Conservation (phyloP, 37 sponge, comb jelly and placozoan species). For the Lycopodina hypogea region DNA sequence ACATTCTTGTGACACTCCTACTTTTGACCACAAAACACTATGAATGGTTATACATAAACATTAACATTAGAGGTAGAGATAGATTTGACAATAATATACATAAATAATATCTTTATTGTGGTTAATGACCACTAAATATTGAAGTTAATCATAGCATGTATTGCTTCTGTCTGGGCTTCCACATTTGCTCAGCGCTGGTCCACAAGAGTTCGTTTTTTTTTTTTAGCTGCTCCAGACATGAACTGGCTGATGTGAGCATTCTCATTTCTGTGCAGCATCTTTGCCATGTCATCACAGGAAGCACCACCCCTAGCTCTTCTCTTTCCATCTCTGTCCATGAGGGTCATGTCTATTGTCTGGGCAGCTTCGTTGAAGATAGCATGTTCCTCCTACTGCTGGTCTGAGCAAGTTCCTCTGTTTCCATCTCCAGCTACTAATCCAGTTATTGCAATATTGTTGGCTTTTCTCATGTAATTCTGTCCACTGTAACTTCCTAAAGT, state of each 20-base stretch:
- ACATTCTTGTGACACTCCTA: too few relatives aligned
- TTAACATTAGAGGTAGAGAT: too few relatives aligned
- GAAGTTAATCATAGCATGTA: too few relatives aligned
- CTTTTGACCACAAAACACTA: too few relatives aligned
- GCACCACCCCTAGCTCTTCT: slow-evolving; percentile 30
- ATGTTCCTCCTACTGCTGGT: slow-evolving; percentile 86
- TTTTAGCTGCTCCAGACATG: slow-evolving; percentile 80
- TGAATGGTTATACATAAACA: too few relatives aligned
- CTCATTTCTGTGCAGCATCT: slow-evolving; percentile 70
- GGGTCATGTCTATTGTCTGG: slow-evolving; percentile 54
- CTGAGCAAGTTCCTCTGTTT: slow-evolving; percentile 49
- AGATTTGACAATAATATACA: too few relatives aligned
- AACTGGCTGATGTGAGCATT: slow-evolving; percentile 77
- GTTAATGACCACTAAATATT: too few relatives aligned
- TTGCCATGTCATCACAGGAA: slow-evolving; percentile 57
- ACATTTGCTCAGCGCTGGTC: slow-evolving; percentile 67
- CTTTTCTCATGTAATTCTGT: slow-evolving; percentile 66
- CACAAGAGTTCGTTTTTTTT: slow-evolving; percentile 55
- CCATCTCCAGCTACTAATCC: slow-evolving; percentile 83
- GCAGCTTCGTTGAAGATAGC: slow-evolving; percentile 62
- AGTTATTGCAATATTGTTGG: slow-evolving; percentile 72
- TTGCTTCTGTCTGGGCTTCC: slow-evolving; percentile 70
- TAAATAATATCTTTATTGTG: too few relatives aligned
- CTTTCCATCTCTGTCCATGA: slow-evolving; percentile 27
- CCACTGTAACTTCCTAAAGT: slow-evolving; percentile 55